These are phyloP conservation scores for Acipenser oxyrinchus DNA, from an alignment of 2,797 vertebrate genomes.

Conservation along the genomic window DNA sequence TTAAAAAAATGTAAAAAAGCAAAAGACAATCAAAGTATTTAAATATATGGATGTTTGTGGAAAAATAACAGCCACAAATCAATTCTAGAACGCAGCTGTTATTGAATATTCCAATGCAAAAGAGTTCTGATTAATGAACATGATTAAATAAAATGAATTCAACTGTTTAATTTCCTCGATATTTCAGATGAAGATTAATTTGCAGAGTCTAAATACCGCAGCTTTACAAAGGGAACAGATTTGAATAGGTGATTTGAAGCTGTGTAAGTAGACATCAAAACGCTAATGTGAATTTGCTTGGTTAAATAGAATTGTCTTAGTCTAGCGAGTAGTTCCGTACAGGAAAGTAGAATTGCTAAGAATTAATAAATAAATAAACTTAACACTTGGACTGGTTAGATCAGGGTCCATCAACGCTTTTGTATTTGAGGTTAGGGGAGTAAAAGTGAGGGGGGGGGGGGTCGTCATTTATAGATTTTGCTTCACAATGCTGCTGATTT, in stretches of 20 bases:
- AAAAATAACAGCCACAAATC: too few species aligned
- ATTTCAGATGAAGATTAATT: too few species aligned
- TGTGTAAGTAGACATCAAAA: neutral
- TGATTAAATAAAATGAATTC: too few species aligned
- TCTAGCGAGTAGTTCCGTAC: constrained; percentile 1
- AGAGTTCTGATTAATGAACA: too few species aligned
- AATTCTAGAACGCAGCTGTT: too few species aligned
- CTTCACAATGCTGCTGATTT: constrained; percentile 37
- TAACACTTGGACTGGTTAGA: too few species aligned
- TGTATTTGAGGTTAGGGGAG: too few species aligned
- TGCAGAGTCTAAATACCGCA: neutral
- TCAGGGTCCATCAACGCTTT: constrained; percentile 16
- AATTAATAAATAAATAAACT: too few species aligned
- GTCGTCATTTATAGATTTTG: constrained; percentile 31
- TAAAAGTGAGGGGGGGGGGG: constrained; percentile 12
- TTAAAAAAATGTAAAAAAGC: constrained; percentile 23
- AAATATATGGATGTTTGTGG: constrained; percentile 43
- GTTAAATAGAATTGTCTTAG: neutral
- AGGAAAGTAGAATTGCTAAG: too few species aligned
- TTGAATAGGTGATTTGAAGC: constrained; percentile 12
- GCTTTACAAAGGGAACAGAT: neutral
- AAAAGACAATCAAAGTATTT: constrained; percentile 58
- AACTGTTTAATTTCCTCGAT: too few species aligned
- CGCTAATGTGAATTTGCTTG: constrained; percentile 2
- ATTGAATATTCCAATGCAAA: too few species aligned